These are phyloP conservation scores for Triplophysa rosa DNA, from an alignment of 2,113 vertebrate species.

Conservation along the genomic window DNA sequence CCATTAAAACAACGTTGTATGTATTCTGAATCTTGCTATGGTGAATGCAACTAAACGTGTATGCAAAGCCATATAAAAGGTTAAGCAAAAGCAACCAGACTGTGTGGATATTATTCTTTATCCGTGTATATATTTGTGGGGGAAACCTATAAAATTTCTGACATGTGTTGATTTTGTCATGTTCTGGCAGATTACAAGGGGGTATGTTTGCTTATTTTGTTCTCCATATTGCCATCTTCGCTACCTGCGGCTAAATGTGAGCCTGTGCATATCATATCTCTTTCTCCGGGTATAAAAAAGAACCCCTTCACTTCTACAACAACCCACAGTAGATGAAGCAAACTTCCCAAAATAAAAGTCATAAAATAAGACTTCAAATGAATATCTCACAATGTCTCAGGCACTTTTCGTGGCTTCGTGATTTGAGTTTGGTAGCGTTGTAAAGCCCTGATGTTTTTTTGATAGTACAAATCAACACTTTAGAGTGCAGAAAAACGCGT, in stretches of 20 bases:
- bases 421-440: slow-evolving; percentile 58
- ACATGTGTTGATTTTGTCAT: slow-evolving; percentile 57
- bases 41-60: slow-evolving; percentile 46
- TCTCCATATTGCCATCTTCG: slow-evolving; percentile 15
- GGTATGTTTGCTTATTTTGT: not conserved
- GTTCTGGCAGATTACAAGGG: slow-evolving; percentile 21
- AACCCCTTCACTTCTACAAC: slow-evolving; percentile 12
- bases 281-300: slow-evolving; percentile 4
- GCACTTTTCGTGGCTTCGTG: slow-evolving; percentile 64
- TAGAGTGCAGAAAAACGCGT: slow-evolving; percentile 32
- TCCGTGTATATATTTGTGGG: slow-evolving; percentile 8
- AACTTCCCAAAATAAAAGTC: slow-evolving; percentile 33
- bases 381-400: slow-evolving; percentile 55
- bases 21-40: slow-evolving; percentile 40
- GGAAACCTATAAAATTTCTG: slow-evolving; percentile 41
- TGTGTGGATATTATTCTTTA: slow-evolving; percentile 26
- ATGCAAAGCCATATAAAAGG: slow-evolving; percentile 42
- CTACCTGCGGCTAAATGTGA: not conserved
- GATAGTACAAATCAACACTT: slow-evolving; percentile 41
- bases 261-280: not conserved
- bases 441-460: slow-evolving; percentile 58
- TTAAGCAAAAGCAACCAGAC: slow-evolving; percentile 27
- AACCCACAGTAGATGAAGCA: slow-evolving; percentile 36
- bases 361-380: slow-evolving; percentile 27
- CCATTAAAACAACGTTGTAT: slow-evolving; percentile 54